Percentiles rank a stretch among this genome's conserved stretches.
phyloP scores from a whole-genome alignment of 2,797 vertebrate species.

The Rhadinocentrus ornatus region DNA sequence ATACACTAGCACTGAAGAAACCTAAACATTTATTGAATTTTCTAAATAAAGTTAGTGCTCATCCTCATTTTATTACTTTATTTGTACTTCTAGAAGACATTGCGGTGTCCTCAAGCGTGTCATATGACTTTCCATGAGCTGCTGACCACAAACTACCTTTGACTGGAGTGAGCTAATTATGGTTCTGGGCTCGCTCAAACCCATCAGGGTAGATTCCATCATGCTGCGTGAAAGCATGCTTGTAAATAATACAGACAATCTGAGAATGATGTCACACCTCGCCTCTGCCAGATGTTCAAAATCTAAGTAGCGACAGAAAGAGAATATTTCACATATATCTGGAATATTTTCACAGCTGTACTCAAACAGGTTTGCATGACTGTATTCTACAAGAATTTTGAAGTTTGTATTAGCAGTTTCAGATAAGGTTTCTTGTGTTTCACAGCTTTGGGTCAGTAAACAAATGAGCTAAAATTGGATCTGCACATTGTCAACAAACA shows the following conservation, averaged over 20 bases:
- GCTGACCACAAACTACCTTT: conserved; percentile 52
- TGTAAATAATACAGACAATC: conserved; percentile 40
- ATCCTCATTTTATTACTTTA: conserved; percentile 2
- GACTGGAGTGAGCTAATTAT: conserved; percentile 50
- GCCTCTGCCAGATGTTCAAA: conserved; percentile 48
- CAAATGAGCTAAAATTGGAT: conserved; percentile 29
- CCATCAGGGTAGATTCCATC: conserved; percentile 42
- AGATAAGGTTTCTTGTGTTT: conserved; percentile 1
- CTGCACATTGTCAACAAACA: conserved; percentile 29
- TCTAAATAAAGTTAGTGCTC: not conserved
- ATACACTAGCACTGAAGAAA: not conserved
- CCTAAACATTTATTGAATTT: not conserved
- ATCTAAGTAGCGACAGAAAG: conserved; percentile 18
- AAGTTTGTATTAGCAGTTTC: not conserved
- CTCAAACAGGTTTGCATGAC: not conserved
- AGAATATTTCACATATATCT: not conserved
- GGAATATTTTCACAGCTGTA: not conserved
- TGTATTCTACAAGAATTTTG: not conserved
- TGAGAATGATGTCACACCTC: conserved; percentile 32
- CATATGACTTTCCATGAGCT: conserved; percentile 29
- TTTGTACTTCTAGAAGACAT: conserved; percentile 15
- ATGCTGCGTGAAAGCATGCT: conserved; percentile 24
- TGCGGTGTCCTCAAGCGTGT: conserved; percentile 27
- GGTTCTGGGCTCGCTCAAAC: conserved; percentile 26
- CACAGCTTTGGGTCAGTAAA: conserved; percentile 9